These are phyloP conservation scores for Pteria penguin DNA, from an alignment of 2,888 invertebrate genomes.

Conservation along the genomic window DNA sequence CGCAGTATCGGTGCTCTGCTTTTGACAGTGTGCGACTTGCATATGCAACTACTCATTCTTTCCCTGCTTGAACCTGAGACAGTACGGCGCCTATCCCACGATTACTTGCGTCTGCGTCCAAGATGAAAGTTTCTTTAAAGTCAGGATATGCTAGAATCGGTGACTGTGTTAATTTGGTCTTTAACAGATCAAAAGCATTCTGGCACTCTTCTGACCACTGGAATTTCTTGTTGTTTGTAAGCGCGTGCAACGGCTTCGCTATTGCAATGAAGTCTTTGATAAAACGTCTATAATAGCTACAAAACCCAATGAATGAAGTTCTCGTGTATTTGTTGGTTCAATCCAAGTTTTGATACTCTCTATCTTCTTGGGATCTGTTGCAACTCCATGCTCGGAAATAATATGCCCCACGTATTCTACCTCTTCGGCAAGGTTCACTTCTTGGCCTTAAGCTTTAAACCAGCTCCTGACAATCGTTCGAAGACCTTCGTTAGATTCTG, in stretches of 20 bases:
- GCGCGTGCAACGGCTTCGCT: slow-evolving; percentile 21
- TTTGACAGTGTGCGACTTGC: slow-evolving; percentile 16
- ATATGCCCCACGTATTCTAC: slow-evolving; percentile 35
- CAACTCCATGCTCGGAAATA: slow-evolving; percentile 18
- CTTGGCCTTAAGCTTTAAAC: slow-evolving; percentile 41
- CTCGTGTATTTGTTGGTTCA: not conserved
- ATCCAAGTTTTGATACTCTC: slow-evolving; percentile 25
- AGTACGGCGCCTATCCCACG: slow-evolving; percentile 35
- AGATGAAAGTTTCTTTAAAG: not conserved
- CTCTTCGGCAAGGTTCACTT: slow-evolving; percentile 32
- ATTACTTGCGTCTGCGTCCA: slow-evolving; percentile 25
- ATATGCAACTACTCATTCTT: slow-evolving; percentile 23
- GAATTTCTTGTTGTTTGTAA: slow-evolving; percentile 19
- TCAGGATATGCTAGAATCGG: slow-evolving; percentile 3
- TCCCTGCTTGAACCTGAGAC: slow-evolving; percentile 18
- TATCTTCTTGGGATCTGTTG: slow-evolving; percentile 25
- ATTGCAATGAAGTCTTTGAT: slow-evolving; percentile 15
- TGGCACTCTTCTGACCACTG: slow-evolving; percentile 17
- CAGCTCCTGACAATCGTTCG: slow-evolving; percentile 22
- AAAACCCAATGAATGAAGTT: slow-evolving; percentile 28
- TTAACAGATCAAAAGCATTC: not conserved
- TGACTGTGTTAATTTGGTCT: not conserved
- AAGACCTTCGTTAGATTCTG: slow-evolving; percentile 25
- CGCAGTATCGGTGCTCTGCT: slow-evolving; percentile 35
- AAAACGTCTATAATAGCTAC: slow-evolving; percentile 24